Base-by-base conservation (phyloP, 2,888 invertebrate genomes). In the Seira ritae region DNA sequence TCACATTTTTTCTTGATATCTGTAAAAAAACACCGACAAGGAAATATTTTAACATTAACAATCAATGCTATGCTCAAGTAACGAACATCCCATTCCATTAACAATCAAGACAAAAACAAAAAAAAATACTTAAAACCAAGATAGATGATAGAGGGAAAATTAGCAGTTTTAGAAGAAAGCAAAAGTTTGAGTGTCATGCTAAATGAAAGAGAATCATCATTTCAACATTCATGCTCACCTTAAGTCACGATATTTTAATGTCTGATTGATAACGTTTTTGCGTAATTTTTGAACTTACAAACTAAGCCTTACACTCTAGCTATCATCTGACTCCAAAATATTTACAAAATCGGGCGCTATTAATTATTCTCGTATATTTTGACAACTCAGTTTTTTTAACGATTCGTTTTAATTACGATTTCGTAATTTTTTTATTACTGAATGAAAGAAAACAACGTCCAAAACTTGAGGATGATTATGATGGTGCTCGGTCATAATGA, bases 1-100 rank as follows among this genome's bases (percentile, higher is more conserved):
- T 81, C 81, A 81, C 81, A 81, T 81, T 81, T 71, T 74, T 31
- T 12, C 31, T 23, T 31, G 55, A 55, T 55, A 55, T 17, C 55
- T 17, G 15, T 3, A 55, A 55, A 55, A 55, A 55, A 55, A 24
- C 70, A 74, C 65, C 80, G 69, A 62, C 31, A 80, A 70, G 6
- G n/a, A 66, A 50, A 65, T 66, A 42, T 42, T 12, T 42, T 12
- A 8, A 55, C 15, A 55, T 55, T 31, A 31, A 31, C 8, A 31
- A 31, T n/a, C n/a, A n/a, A n/a, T n/a, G n/a, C n/a, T n/a, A n/a
- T 31, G 31, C 8, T 31, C 31, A 31, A 31, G 31, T 31, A 31
- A 31, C 3, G 8, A 31, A 31, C 31, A 31, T 31, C 8, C 31
- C 31, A 31, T 31, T 31, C 31, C 31, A 31, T 31, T 31, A 31